Evolutionary conservation across 2,113 vertebrate genomes (phyloP).

Genomic region (Tachysurus fulvidraco): DNA sequence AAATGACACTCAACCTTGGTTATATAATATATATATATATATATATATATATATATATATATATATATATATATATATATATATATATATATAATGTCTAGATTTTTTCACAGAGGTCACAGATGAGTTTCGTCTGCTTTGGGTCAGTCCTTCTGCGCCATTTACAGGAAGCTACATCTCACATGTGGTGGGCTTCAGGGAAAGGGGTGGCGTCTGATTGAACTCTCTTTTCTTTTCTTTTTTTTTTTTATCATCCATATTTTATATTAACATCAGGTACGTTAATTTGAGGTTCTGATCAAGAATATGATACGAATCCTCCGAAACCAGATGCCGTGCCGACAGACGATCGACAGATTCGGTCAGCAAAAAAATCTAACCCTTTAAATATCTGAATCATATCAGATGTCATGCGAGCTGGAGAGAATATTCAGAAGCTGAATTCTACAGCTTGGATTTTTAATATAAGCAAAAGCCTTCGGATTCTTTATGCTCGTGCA

Average conservation of each 20-base stretch:
- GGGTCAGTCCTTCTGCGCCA: neutral
- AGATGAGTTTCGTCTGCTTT: neutral
- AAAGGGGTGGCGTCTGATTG: neutral
- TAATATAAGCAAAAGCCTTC: neutral
- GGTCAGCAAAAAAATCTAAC: neutral
- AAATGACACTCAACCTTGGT: neutral
- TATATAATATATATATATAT: neutral
- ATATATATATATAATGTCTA: too few species aligned
- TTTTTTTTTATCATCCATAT: neutral
- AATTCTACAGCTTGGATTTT: neutral
- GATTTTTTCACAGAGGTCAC: neutral
- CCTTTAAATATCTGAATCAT: neutral
- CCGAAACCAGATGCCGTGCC: neutral
- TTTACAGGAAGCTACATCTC: conserved; percentile 10
- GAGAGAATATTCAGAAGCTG: too few species aligned
- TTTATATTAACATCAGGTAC: too few species aligned
- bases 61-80: too few species aligned
- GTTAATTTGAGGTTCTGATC: neutral
- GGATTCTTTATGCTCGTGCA: neutral
- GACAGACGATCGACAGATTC: accelerated
- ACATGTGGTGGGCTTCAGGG: neutral
- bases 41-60: too few species aligned
- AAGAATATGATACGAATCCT: neutral
- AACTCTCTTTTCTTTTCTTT: neutral
- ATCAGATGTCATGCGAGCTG: too few species aligned